Conservation (phyloP, 2,888 invertebrate species). For the Hartigia nigra region DNA sequence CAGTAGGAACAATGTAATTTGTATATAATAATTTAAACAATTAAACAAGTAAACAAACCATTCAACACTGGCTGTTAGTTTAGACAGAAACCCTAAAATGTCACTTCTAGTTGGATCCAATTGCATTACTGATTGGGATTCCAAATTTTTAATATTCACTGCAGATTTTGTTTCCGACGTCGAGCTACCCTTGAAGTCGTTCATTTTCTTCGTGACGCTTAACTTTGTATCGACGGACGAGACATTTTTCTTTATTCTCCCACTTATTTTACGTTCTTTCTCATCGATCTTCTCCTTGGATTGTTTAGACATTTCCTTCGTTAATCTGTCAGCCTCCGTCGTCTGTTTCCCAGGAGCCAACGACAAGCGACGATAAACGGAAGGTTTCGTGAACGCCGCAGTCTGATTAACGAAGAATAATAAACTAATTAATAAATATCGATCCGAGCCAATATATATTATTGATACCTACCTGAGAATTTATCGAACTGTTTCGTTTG, state of each 20-base stretch:
- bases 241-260: constrained; percentile 40
- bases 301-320: background rate
- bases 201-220: background rate
- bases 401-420: constrained; percentile 35
- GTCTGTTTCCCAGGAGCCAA: constrained; percentile 50
- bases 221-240: constrained; percentile 39
- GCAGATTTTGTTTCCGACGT: constrained; percentile 41
- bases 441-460: background rate
- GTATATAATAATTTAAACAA: constrained; percentile 2
- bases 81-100: constrained; percentile 46
- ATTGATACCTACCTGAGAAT: background rate
- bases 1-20: constrained; percentile 19
- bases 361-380: constrained; percentile 73
- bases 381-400: constrained; percentile 70
- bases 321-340: constrained; percentile 4
- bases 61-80: constrained; percentile 50
- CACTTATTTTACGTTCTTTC: constrained; percentile 68
- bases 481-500: background rate
- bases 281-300: constrained; percentile 45
- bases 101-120: constrained; percentile 48
- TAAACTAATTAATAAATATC: constrained; percentile 11
- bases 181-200: background rate
- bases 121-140: constrained; percentile 10
- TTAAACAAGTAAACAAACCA: constrained; percentile 52
- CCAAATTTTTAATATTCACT: constrained; percentile 2